A percentile compares a stretch with the other conserved stretches of the same genome.
These are phyloP conservation scores for Apis florea DNA, from an alignment of 1,140 invertebrate species.

Conservation along the genomic window DNA sequence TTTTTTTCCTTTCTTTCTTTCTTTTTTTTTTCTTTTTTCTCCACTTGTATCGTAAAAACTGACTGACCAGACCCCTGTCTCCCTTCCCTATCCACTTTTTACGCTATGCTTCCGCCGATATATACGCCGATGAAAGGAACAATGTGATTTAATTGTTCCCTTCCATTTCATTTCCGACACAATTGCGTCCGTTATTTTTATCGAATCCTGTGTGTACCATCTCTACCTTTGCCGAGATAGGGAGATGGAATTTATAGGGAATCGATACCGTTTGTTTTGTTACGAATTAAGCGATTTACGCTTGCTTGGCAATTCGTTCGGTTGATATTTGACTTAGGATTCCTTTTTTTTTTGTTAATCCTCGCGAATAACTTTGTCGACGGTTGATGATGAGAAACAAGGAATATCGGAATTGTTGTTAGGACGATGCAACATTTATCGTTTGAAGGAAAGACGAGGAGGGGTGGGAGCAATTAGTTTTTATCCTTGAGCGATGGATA, in stretches of 20 bases:
- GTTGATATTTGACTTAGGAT: no score
- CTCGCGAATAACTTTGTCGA: no score
- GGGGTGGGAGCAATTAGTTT: background rate
- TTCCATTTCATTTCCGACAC: conserved; percentile 33
- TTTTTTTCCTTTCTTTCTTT: conserved; percentile 21
- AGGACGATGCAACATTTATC: no score
- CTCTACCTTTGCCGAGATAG: background rate
- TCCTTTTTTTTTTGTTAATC: no score
- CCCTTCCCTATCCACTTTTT: conserved; percentile 24
- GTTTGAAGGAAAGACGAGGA: background rate
- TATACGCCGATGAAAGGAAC: conserved; percentile 23
- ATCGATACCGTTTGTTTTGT: conserved; percentile 14
- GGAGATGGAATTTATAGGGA: background rate
- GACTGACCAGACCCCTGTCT: conserved; percentile 31
- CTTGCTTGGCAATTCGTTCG: no score
- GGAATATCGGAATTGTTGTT: background rate
- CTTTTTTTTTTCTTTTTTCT: conserved; percentile 25
- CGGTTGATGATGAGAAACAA: no score
- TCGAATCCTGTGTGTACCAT: background rate
- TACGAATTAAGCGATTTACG: background rate
- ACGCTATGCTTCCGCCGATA: conserved; percentile 3
- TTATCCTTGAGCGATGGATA: no score
- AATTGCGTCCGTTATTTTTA: conserved; percentile 25
- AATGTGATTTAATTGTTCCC: conserved; percentile 43
- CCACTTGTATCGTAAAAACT: conserved; percentile 48